A percentile compares a stretch with the other conserved stretches of the same genome.
These are phyloP conservation scores for Volucella zonaria DNA, from an alignment of 2,888 invertebrate genomes.

Conservation along the genomic window DNA sequence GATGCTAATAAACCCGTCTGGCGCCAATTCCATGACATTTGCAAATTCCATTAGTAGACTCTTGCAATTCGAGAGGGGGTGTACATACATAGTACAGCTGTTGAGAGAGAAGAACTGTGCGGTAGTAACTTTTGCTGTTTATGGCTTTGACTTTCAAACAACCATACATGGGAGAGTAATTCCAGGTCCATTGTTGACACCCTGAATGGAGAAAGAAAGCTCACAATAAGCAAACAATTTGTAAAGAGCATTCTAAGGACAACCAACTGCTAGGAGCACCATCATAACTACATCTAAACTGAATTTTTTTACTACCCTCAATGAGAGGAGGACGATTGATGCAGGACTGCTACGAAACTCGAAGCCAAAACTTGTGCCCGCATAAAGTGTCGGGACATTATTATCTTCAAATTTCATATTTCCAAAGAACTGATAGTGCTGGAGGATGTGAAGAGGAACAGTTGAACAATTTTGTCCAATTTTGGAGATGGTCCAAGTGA, in stretches of 20 bases:
- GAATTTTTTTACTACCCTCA: conserved; percentile 72
- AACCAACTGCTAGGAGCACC: conserved; percentile 44
- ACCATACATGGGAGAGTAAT: conserved; percentile 56
- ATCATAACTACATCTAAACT: conserved; percentile 68
- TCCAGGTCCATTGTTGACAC: conserved; percentile 70
- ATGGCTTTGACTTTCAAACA: conserved; percentile 67
- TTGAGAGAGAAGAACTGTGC: conserved; percentile 21
- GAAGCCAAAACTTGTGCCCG: conserved; percentile 77
- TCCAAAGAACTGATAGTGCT: conserved; percentile 53
- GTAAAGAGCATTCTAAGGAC: conserved; percentile 43
- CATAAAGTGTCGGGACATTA: conserved; percentile 82
- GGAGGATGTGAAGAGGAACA: background rate
- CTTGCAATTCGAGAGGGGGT: conserved; percentile 46
- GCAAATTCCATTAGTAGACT: conserved; percentile 71
- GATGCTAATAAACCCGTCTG: conserved; percentile 81
- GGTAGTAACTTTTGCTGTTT: conserved; percentile 72
- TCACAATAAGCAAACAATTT: conserved; percentile 56
- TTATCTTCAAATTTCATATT: conserved; percentile 82
- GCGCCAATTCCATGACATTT: conserved; percentile 73
- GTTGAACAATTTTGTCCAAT: background rate
- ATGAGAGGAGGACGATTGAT: conserved; percentile 54
- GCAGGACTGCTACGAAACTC: conserved; percentile 62
- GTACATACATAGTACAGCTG: conserved; percentile 16
- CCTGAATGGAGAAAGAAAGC: conserved; percentile 58
- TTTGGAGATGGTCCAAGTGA: conserved; percentile 57